Base-by-base conservation (phyloP, 1,140 invertebrate species). In the Macrosteles quadrilineatus region DNA sequence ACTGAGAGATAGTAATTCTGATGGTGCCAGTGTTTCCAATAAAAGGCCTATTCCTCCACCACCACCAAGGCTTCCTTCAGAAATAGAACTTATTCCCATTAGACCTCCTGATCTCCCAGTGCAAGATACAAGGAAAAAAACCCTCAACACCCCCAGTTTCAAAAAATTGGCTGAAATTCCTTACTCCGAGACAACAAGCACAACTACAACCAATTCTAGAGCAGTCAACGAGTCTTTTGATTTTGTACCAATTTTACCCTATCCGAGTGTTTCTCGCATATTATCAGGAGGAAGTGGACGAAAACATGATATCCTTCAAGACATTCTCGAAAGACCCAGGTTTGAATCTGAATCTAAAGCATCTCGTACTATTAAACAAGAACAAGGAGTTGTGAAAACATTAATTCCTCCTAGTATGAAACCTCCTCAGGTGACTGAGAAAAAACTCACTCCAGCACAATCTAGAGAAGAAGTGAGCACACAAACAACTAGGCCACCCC, bases 201-300 rank as follows among this genome's bases (percentile, higher is more conserved):
- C 69, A 53, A 76, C 72, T 11, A 76, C 75, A 1, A 73, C 74
- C 25, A 73, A 73, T 27, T 72, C 53, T 63, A 76, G 70, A 71
- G 67, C 72, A 72, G 62, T 64, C 75, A 86, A 80, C 79, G 84
- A 64, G 72, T 87, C 85, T 69, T 88, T 87, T 74, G 78, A 78
- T 62, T 77, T 79, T 71, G 86, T 86, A 69, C 88, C 84, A 0
- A 76, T 83, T 17, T 74, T 91, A 76, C 83, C 90, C 78, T 84
- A 87, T 83, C 79, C 89, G 0, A 91, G 89, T 67, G 92, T 94
- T 70, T 90, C 90, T 0, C 83, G 92, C 55, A 93, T 94, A 73
- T 80, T 94, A 0, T 90, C 88, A 9, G 91, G 91, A 0, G 91
- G 91, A 43, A 92, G 91, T 77, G 91, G 91, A 0, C 81, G 89